Percentiles rank a stretch among this genome's conserved stretches.
These are phyloP conservation scores for Bufo gargarizans DNA, from an alignment of 2,113 vertebrate species.

Conservation along the genomic window DNA sequence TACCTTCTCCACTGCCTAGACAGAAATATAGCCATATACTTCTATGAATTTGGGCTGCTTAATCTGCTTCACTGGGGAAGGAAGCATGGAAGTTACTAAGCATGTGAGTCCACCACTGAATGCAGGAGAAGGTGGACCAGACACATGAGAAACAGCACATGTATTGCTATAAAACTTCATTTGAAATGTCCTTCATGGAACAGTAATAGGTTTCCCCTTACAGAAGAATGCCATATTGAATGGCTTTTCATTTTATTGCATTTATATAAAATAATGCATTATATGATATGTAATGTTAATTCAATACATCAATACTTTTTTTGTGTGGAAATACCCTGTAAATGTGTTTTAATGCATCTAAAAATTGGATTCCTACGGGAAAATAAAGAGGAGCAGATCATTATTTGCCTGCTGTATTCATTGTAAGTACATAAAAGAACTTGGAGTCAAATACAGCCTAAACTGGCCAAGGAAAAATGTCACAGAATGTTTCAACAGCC, in stretches of 20 bases:
- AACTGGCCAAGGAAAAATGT: conserved; percentile 1
- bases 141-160: too few relatives aligned
- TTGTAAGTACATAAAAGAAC: conserved; percentile 8
- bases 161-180: too few relatives aligned
- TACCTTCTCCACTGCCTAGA: too few relatives aligned
- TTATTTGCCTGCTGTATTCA: background rate
- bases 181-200: too few relatives aligned
- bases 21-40: too few relatives aligned
- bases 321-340: background rate
- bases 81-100: too few relatives aligned
- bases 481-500: conserved; percentile 9
- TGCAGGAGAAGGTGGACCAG: too few relatives aligned
- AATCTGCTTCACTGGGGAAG: too few relatives aligned
- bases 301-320: background rate
- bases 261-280: background rate
- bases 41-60: too few relatives aligned
- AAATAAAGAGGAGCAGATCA: background rate
- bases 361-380: background rate
- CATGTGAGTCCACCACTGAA: too few relatives aligned
- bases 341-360: background rate
- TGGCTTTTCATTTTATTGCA: background rate
- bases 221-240: too few relatives aligned
- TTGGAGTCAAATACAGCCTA: background rate
- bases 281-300: background rate
- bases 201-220: too few relatives aligned